Base-by-base conservation (phyloP, 2,797 vertebrate genomes). In the Pseudochirops corinnae region DNA sequence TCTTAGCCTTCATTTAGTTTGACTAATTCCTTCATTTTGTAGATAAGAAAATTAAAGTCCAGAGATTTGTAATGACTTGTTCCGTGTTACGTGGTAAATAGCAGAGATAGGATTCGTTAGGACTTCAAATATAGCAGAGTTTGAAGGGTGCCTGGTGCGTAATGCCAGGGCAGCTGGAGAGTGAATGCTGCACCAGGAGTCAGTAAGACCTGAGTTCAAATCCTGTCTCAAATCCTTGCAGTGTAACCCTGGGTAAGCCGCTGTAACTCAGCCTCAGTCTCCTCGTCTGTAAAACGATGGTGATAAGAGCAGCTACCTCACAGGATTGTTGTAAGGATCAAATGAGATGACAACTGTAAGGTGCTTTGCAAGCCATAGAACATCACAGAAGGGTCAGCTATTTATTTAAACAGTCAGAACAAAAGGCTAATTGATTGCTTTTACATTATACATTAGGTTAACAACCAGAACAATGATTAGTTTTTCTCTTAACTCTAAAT, bases 401-500 rank as follows among this genome's bases (percentile, higher is more conserved):
- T 39, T 67, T 33, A 67, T 62, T 90, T 29, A 29, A 94, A 95
- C 18, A 74, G 29, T 33, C 39, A 74, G n/a, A 39, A 39, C 16
- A 92, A 28, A 87, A 57, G 52, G 5, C 62, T 46, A 16, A 53
- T 95, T 93, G 55, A 94, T 95, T 96, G 50, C 29, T 53, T 96
- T 96, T 94, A 33, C 93, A 0, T 26, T 90, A 46, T 93, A 93
- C 94, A 94, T 95, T 53, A 10, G 53, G 53, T 53, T 53, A 53
- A 91, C 56, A 29, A 96, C 93, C 82, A 95, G 93, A 60, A 31
- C 39, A 87, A 12, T 97, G 92, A 57, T 92, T 93, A 62, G 39
- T 93, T 96, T 95, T 95, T 94, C 93, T 97, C 56, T 96, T 53
- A 94, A 53, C 55, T 95, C 97, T 87, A 93, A 96, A 93, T 95